phyloP scores from a whole-genome alignment of 1,140 invertebrate genomes.

The Ectropis grisescens region DNA sequence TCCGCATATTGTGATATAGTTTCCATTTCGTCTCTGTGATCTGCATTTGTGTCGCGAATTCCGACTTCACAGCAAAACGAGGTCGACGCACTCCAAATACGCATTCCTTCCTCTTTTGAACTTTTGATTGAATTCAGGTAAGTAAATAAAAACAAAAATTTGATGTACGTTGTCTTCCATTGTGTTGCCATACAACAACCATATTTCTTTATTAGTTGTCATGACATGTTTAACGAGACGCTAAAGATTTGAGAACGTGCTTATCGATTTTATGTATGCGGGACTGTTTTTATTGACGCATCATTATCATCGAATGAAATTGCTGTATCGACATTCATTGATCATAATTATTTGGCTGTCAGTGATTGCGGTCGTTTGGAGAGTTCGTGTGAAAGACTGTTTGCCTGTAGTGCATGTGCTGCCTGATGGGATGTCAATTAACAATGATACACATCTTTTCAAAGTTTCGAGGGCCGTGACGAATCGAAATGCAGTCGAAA shows the following conservation, averaged over 20 bases:
- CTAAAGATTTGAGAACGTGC: constrained; percentile 13
- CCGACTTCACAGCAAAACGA: too few species aligned
- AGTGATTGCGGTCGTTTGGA: constrained; percentile 22
- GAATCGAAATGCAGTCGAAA: constrained; percentile 25
- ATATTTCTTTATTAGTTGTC: constrained; percentile 12
- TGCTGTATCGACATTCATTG: constrained; percentile 27
- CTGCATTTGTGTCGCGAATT: too few species aligned
- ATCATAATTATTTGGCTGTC: constrained; percentile 28
- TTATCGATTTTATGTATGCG: constrained; percentile 29
- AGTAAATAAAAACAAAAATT: constrained; percentile 21
- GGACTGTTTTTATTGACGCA: constrained; percentile 27
- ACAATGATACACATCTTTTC: constrained; percentile 30
- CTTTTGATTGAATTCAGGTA: constrained; percentile 25
- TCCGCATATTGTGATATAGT: too few species aligned
- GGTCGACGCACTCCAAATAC: constrained; percentile 35
- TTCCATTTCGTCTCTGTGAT: too few species aligned
- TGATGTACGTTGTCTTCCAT: constrained; percentile 19
- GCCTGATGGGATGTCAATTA: constrained; percentile 44
- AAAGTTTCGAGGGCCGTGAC: constrained; percentile 23
- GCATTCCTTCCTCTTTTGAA: constrained; percentile 35
- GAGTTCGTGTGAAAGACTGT: too few species aligned
- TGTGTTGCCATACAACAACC: constrained; percentile 15
- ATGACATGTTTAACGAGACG: constrained; percentile 14
- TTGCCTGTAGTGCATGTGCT: too few species aligned
- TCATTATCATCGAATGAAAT: constrained; percentile 41